Conservation (phyloP, 2,113 vertebrate species). For the Dendropsophus ebraccatus region DNA sequence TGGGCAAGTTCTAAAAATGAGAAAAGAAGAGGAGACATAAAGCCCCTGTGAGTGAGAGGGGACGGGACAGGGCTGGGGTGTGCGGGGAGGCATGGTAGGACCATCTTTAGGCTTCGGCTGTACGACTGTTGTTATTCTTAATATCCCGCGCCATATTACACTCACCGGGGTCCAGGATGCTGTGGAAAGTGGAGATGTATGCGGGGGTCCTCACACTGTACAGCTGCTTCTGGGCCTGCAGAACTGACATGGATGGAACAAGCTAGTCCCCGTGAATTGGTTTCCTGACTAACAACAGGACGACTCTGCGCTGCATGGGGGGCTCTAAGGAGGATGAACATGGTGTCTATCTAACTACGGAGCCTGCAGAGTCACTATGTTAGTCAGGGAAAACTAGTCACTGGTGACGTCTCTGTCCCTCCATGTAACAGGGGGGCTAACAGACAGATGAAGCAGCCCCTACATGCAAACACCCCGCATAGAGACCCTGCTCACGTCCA, state of each 20-base stretch:
- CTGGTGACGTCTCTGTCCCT: neutral
- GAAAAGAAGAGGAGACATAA: neutral
- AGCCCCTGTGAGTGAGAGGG: no score
- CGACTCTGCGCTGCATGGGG: no score
- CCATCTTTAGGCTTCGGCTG: no score
- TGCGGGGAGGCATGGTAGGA: no score
- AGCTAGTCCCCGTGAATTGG: neutral
- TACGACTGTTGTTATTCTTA: neutral
- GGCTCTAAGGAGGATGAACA: neutral
- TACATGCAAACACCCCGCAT: conserved; percentile 8
- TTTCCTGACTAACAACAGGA: neutral
- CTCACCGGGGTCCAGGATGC: conserved; percentile 3
- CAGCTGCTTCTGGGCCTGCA: conserved; percentile 16
- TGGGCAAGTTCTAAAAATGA: conserved; percentile 90
- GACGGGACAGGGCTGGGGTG: no score
- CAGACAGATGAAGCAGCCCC: neutral
- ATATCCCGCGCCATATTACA: neutral
- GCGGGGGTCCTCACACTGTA: conserved; percentile 15
- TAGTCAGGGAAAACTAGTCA: neutral
- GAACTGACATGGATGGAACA: conserved; percentile 23
- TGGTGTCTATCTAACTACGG: neutral
- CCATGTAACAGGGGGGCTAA: conserved; percentile 14
- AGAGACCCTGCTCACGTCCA: neutral
- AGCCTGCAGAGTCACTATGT: neutral
- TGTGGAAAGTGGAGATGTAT: conserved; percentile 14